A percentile compares a stretch with the other conserved stretches of the same genome.
These are phyloP conservation scores for Cheilosia scutellata DNA, from an alignment of 2,888 invertebrate species.

Conservation along the genomic window DNA sequence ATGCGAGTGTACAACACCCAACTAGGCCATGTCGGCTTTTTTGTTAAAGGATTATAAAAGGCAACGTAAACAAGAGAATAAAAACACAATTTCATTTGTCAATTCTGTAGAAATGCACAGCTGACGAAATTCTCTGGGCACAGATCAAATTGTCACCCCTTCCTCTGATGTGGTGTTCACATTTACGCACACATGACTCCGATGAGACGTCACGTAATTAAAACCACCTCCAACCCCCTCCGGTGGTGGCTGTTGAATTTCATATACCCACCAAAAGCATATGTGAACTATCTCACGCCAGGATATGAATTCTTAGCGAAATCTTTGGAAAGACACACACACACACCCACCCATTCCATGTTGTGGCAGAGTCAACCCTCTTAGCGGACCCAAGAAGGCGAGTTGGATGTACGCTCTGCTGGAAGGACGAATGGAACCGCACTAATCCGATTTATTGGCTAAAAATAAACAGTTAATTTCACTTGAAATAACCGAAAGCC, in stretches of 20 bases:
- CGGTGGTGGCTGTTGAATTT: slow-evolving; percentile 54
- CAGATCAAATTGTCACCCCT: slow-evolving; percentile 73
- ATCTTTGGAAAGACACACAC: slow-evolving; percentile 43
- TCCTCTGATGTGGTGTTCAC: slow-evolving; percentile 12
- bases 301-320: slow-evolving; percentile 51
- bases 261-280: slow-evolving; percentile 32
- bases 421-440: slow-evolving; percentile 61
- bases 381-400: slow-evolving; percentile 19
- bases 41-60: slow-evolving; percentile 71
- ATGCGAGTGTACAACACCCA: neutral
- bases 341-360: neutral
- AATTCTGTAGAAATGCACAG: slow-evolving; percentile 42
- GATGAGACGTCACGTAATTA: slow-evolving; percentile 73
- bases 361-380: slow-evolving; percentile 48
- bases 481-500: slow-evolving; percentile 56
- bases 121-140: slow-evolving; percentile 59
- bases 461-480: slow-evolving; percentile 75
- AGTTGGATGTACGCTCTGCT: slow-evolving; percentile 5
- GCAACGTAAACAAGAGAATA: slow-evolving; percentile 58
- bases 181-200: slow-evolving; percentile 67
- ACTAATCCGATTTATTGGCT: slow-evolving; percentile 76
- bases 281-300: slow-evolving; percentile 73
- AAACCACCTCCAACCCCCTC: slow-evolving; percentile 53
- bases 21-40: slow-evolving; percentile 56
- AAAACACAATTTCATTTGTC: slow-evolving; percentile 40